These are phyloP conservation scores for Zaprionus ornatus DNA, from an alignment of 1,140 invertebrate genomes.

Conservation along the genomic window DNA sequence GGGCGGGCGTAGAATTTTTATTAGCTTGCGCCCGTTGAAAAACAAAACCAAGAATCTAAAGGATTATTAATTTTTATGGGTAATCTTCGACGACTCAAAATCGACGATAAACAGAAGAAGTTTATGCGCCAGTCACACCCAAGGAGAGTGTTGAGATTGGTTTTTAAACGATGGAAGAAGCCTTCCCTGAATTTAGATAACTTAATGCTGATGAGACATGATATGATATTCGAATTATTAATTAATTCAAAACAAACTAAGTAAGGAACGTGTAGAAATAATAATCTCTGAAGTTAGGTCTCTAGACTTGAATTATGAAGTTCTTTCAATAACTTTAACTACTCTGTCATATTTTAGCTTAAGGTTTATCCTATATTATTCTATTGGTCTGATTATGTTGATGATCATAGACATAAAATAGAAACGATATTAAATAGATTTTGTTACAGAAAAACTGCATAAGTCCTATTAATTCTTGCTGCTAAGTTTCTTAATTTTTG, in stretches of 20 bases:
- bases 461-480: too few species aligned
- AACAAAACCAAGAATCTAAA: constrained; percentile 31
- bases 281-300: background rate
- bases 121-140: constrained; percentile 47
- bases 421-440: too few species aligned
- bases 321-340: background rate
- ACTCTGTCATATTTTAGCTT: too few species aligned
- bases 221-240: background rate
- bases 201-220: background rate
- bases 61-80: constrained; percentile 66
- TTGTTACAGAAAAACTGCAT: too few species aligned
- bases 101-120: constrained; percentile 27
- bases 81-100: constrained; percentile 13
- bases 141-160: constrained; percentile 22
- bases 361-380: too few species aligned
- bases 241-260: background rate
- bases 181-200: background rate
- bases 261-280: background rate
- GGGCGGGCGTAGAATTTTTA: constrained; percentile 57
- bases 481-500: too few species aligned
- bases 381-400: too few species aligned
- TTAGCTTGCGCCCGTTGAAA: constrained; percentile 24
- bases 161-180: background rate
- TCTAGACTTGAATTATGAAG: too few species aligned
- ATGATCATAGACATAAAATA: too few species aligned